Evolutionary conservation across 2,113 vertebrate genomes (phyloP).

Genomic region (Pitta sordida): DNA sequence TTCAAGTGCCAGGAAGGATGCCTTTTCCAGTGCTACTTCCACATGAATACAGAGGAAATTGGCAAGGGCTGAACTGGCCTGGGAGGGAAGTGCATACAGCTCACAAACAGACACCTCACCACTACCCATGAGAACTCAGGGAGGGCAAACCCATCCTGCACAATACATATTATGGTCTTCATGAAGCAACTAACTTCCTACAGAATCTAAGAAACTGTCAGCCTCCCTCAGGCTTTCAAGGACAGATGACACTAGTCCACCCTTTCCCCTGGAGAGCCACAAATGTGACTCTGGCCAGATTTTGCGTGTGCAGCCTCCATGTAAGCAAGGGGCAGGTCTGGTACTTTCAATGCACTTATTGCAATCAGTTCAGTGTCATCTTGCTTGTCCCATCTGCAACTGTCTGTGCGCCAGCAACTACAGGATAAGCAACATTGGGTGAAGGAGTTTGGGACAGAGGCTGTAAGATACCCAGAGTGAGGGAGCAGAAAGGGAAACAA

Average conservation of each 20-base stretch:
- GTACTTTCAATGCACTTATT: not conserved
- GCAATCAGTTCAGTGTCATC: not conserved
- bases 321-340: not conserved
- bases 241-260: not conserved
- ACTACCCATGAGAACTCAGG: not conserved
- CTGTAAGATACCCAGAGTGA: not conserved
- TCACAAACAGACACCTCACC: not conserved
- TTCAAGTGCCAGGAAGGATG: not conserved
- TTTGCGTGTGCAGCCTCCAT: not conserved
- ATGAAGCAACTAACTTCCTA: not conserved
- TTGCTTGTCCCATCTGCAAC: not conserved
- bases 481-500: not conserved
- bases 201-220: not conserved
- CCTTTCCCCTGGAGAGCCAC: not conserved
- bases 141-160: not conserved
- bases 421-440: not conserved
- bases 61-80: not conserved
- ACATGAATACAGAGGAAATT: not conserved
- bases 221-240: not conserved
- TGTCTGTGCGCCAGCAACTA: not conserved
- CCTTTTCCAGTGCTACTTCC: not conserved
- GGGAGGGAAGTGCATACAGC: not conserved
- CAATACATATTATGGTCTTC: not conserved
- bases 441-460: not conserved
- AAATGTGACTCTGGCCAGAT: not conserved